phyloP scores from a whole-genome alignment of 2,113 vertebrate species.

The Psittacula cyanocephala region DNA sequence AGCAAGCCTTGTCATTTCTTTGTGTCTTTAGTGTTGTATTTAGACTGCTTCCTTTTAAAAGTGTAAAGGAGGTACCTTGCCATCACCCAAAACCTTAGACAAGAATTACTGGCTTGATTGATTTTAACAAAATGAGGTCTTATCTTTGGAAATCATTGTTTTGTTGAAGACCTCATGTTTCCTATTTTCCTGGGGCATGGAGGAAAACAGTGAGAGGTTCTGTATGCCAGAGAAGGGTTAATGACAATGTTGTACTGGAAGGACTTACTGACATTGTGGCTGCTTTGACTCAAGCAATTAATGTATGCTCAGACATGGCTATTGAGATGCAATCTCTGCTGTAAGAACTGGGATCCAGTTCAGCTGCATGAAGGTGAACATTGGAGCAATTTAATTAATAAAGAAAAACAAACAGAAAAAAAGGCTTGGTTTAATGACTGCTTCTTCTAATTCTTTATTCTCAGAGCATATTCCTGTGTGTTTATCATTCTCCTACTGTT shows the following conservation, averaged over 20 bases:
- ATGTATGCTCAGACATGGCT: neutral
- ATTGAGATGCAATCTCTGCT: neutral
- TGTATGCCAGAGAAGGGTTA: neutral
- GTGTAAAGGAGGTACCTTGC: neutral
- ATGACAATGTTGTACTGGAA: neutral
- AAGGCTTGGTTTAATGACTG: neutral
- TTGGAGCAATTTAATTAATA: neutral
- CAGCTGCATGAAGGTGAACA: neutral
- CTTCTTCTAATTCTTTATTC: neutral
- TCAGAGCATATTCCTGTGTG: neutral
- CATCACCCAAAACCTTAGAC: neutral
- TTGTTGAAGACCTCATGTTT: neutral
- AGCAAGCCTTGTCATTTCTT: neutral
- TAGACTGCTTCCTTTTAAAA: neutral
- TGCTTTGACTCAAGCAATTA: neutral
- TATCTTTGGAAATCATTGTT: neutral
- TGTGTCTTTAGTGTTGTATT: neutral
- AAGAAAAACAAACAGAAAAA: neutral
- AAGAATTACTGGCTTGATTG: neutral
- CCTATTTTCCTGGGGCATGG: neutral
- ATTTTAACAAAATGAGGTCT: neutral
- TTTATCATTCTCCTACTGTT: neutral
- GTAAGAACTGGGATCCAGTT: neutral
- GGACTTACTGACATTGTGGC: neutral
- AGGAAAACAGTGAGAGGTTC: neutral